Evolutionary conservation across 2,797 vertebrate species (phyloP).

Genomic region (Silurus aristotelis): DNA sequence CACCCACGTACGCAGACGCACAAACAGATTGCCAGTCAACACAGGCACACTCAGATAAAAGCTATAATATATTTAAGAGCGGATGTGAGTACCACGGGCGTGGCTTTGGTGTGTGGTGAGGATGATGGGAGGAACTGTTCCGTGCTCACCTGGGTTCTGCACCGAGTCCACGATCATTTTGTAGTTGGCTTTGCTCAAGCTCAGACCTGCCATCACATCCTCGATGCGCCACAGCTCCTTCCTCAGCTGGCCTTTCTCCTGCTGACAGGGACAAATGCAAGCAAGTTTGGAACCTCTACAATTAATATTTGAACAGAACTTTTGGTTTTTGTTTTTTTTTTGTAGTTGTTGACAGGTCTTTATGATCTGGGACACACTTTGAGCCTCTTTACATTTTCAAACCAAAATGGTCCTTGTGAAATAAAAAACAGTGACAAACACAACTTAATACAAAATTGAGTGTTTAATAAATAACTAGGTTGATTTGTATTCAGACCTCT

Average conservation of each 20-base stretch:
- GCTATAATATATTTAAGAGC: background rate
- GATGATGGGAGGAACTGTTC: constrained; percentile 31
- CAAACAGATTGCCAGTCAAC: constrained; percentile 1
- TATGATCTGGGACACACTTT: background rate
- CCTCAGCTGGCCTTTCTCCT: constrained; percentile 91
- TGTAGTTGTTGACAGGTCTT: background rate
- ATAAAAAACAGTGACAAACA: background rate
- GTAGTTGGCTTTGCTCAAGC: constrained; percentile 93
- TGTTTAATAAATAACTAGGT: background rate
- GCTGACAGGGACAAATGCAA: constrained; percentile 50
- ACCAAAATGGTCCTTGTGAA: background rate
- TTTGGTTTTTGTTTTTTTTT: background rate
- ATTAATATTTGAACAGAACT: background rate
- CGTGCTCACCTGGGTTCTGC: constrained; percentile 90
- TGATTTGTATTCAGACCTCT: background rate
- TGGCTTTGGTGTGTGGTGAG: constrained; percentile 50
- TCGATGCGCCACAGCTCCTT: constrained; percentile 98
- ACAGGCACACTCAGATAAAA: background rate
- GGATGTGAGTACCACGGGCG: constrained; percentile 40
- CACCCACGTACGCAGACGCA: constrained; percentile 15
- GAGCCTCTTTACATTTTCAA: background rate
- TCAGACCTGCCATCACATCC: constrained; percentile 94
- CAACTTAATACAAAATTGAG: background rate
- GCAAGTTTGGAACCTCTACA: background rate
- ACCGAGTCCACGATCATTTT: constrained; percentile 92